A percentile compares a stretch with the other conserved stretches of the same genome.
Evolutionary conservation across 2,113 vertebrate genomes (phyloP).

Genomic region (Sinocyclocheilus maitianheensis): DNA sequence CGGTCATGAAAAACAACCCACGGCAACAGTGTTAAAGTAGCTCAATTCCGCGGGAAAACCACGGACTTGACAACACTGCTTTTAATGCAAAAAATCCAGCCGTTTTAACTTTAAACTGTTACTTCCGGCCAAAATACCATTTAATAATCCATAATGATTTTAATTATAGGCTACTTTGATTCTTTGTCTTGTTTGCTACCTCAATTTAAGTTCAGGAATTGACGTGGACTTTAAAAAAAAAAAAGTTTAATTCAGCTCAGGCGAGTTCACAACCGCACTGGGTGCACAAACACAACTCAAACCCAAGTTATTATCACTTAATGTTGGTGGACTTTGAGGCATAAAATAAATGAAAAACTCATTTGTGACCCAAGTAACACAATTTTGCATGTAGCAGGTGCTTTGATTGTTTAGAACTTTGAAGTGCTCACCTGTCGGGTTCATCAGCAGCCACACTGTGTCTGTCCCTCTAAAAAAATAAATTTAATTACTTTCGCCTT

Average conservation of each 20-base stretch:
- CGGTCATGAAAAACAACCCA: too few species aligned
- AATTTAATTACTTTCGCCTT: background rate
- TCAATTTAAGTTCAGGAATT: background rate
- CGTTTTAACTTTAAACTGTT: background rate
- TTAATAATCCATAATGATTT: background rate
- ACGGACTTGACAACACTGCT: too few species aligned
- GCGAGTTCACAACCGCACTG: background rate
- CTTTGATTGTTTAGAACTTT: conserved; percentile 15
- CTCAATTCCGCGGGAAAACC: too few species aligned
- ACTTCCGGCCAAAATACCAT: background rate
- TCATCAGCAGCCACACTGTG: background rate
- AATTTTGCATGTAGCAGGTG: background rate
- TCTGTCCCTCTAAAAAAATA: background rate
- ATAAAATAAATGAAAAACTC: background rate
- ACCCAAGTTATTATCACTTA: background rate
- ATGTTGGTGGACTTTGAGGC: background rate
- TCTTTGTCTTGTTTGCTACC: background rate
- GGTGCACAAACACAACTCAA: background rate
- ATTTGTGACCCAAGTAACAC: too few species aligned
- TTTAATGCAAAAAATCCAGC: background rate
- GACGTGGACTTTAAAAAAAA: background rate
- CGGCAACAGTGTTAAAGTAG: too few species aligned
- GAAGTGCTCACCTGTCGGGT: background rate
- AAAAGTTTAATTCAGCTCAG: background rate
- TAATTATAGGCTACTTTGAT: background rate